Evolutionary conservation across 2,888 invertebrate species (phyloP).

Genomic region (Philhelius pedissequus): DNA sequence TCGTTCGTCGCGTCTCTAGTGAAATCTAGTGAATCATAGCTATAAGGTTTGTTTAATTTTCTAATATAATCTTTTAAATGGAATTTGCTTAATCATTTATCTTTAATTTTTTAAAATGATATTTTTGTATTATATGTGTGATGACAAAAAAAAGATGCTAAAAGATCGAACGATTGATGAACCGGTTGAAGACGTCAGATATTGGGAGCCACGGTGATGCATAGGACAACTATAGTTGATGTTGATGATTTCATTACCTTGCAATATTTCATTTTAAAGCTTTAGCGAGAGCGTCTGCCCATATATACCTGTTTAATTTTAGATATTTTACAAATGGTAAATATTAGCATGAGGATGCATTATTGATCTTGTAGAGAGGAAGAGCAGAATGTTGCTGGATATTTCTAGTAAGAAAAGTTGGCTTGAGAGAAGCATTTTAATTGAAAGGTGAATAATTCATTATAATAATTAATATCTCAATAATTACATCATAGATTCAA

Average conservation of each 20-base stretch:
- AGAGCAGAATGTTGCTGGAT: not conserved
- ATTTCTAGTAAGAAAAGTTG: too few relatives aligned
- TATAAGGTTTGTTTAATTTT: not conserved
- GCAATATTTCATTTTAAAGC: not conserved
- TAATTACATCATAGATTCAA: too few relatives aligned
- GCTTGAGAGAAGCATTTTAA: too few relatives aligned
- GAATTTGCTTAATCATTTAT: slow-evolving; percentile 7
- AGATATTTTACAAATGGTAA: not conserved
- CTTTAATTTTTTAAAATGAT: not conserved
- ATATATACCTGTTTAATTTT: not conserved
- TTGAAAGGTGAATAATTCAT: too few relatives aligned
- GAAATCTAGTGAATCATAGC: slow-evolving; percentile 25
- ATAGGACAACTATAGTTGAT: not conserved
- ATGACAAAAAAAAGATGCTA: not conserved
- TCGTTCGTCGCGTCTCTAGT: not conserved
- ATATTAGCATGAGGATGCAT: not conserved
- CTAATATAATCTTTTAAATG: not conserved
- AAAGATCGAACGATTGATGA: not conserved
- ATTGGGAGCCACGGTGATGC: slow-evolving; percentile 5
- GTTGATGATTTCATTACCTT: slow-evolving; percentile 49
- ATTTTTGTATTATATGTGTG: not conserved
- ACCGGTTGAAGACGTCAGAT: slow-evolving; percentile 13
- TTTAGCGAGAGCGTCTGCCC: not conserved
- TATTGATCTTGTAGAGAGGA: too few relatives aligned
- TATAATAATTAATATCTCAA: too few relatives aligned